A percentile compares a stretch with the other conserved stretches of the same genome.
These are phyloP conservation scores for Chaetophractus vellerosus DNA, from an alignment of 2,797 vertebrate species.

Conservation along the genomic window DNA sequence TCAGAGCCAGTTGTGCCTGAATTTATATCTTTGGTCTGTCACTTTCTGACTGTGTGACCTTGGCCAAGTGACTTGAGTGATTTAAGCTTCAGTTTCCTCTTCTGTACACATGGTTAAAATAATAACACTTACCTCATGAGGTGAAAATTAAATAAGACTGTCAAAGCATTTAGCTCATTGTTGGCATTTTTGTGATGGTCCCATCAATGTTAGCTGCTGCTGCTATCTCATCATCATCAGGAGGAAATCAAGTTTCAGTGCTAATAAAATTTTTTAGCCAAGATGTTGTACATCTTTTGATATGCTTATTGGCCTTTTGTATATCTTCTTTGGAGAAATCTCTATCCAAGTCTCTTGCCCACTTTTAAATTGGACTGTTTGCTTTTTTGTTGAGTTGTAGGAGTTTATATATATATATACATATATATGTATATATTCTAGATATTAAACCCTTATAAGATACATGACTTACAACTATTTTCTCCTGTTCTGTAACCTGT, in stretches of 20 bases:
- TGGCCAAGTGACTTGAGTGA: neutral
- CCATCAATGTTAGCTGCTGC: neutral
- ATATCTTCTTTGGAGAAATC: too few relatives aligned
- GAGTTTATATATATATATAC: too few relatives aligned
- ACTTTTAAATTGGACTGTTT: too few relatives aligned
- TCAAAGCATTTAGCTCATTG: neutral
- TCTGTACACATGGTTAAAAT: constrained; percentile 21
- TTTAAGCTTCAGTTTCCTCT: constrained; percentile 10
- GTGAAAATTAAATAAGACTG: constrained; percentile 36
- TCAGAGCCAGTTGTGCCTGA: neutral
- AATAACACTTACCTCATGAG: neutral
- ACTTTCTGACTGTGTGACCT: constrained; percentile 8
- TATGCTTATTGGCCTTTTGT: too few relatives aligned
- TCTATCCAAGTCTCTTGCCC: too few relatives aligned
- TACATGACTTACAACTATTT: too few relatives aligned
- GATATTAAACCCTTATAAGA: too few relatives aligned
- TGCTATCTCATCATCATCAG: neutral
- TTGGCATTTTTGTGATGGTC: neutral
- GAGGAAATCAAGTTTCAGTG: neutral
- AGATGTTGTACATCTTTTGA: too few relatives aligned
- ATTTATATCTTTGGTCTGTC: neutral
- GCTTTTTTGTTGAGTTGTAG: too few relatives aligned
- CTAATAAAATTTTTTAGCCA: constrained; percentile 4
- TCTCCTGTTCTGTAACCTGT: too few relatives aligned
- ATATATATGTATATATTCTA: too few relatives aligned